phyloP scores from a whole-genome alignment of 2,888 invertebrate genomes.

The Andrena hattorfiana region DNA sequence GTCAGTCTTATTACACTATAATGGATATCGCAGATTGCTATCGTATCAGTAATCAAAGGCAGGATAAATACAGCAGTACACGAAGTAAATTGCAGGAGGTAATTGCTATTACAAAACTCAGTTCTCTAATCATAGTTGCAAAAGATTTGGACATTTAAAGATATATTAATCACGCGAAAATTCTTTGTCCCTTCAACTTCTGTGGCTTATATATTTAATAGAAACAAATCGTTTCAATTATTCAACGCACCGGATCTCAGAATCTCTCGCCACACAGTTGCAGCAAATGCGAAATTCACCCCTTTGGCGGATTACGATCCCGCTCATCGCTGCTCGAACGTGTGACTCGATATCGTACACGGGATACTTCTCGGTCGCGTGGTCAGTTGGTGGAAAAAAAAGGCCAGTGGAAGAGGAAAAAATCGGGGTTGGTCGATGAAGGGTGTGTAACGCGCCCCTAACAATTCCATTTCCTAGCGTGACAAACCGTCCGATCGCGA shows the following conservation, averaged over 20 bases:
- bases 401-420: constrained; percentile 37
- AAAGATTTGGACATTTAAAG: no score
- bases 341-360: constrained; percentile 31
- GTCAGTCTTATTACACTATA: no score
- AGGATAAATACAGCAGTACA: no score
- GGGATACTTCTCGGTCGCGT: constrained; percentile 39
- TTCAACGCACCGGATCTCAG: background rate
- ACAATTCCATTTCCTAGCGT: constrained; percentile 77
- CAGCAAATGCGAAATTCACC: background rate
- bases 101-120: no score
- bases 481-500: constrained; percentile 73
- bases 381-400: constrained; percentile 45
- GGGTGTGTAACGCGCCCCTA: constrained; percentile 59
- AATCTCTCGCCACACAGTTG: background rate
- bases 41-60: no score
- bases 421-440: constrained; percentile 57
- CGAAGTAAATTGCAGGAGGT: no score
- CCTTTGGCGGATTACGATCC: background rate
- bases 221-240: background rate
- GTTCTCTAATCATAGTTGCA: no score
- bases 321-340: background rate
- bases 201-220: no score
- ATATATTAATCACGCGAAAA: no score
- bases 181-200: no score
- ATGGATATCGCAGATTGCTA: no score